Percentiles rank a stretch among this genome's conserved stretches.
These are phyloP conservation scores for Melinaea menophilus DNA, from an alignment of 2,888 invertebrate genomes.

Conservation along the genomic window DNA sequence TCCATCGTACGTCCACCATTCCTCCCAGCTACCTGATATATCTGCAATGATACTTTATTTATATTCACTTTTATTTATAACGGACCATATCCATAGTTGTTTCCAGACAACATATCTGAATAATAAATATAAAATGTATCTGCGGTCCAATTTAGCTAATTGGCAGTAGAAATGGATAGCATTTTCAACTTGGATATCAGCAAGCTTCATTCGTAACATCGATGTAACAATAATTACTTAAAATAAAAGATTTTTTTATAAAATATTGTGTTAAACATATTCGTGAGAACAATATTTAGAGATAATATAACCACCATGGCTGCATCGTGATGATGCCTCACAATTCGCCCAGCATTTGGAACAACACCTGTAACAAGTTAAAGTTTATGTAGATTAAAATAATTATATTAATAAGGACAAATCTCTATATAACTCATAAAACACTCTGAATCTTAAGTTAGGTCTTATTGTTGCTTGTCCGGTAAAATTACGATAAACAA, in stretches of 20 bases:
- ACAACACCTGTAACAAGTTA: slow-evolving; percentile 46
- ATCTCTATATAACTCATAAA: too few species aligned
- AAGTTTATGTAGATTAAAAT: not conserved
- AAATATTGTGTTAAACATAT: too few species aligned
- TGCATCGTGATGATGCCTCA: slow-evolving; percentile 64
- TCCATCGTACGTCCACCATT: slow-evolving; percentile 93
- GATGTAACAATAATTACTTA: not conserved
- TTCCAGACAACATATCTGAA: too few species aligned
- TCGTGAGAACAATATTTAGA: too few species aligned
- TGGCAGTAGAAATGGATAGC: not conserved
- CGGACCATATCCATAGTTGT: too few species aligned
- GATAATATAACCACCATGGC: slow-evolving; percentile 67
- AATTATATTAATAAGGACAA: too few species aligned
- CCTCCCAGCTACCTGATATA: slow-evolving; percentile 88
- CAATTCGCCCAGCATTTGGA: slow-evolving; percentile 49
- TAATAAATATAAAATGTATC: not conserved
- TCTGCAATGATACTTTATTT: slow-evolving; percentile 71
- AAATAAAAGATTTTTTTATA: not conserved
- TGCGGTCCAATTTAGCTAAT: slow-evolving; percentile 3
- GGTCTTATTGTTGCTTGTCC: too few species aligned
- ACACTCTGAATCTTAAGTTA: too few species aligned
- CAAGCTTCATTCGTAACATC: not conserved
- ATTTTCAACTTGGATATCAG: not conserved
- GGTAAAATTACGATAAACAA: too few species aligned
- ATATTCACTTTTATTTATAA: too few species aligned